phyloP scores from a whole-genome alignment of 2,113 vertebrate species.

The Cettia cetti region DNA sequence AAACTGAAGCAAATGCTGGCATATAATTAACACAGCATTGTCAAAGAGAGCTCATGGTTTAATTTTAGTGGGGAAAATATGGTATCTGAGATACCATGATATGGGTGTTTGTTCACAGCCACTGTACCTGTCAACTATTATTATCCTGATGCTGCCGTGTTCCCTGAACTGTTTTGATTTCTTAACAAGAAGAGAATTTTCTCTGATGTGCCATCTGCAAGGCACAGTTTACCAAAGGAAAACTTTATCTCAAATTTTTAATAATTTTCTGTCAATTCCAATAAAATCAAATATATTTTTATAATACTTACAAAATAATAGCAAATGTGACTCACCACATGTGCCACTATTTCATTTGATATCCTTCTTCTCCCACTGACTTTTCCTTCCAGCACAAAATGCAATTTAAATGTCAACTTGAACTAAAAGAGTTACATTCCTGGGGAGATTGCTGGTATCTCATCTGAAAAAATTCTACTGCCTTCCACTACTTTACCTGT shows the following conservation, averaged over 20 bases:
- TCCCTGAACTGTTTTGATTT: slow-evolving; percentile 58
- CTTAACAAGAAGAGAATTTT: slow-evolving; percentile 55
- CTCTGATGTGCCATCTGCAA: slow-evolving; percentile 61
- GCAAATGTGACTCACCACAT: slow-evolving; percentile 52
- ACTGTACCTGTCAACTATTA: slow-evolving; percentile 66
- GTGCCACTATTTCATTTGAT: slow-evolving; percentile 55
- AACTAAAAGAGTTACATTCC: slow-evolving; percentile 28
- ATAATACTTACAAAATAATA: slow-evolving; percentile 57
- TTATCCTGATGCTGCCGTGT: slow-evolving; percentile 52
- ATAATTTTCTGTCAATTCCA: slow-evolving; percentile 60
- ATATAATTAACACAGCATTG: slow-evolving; percentile 31
- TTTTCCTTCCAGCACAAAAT: slow-evolving; percentile 52
- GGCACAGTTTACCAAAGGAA: slow-evolving; percentile 24
- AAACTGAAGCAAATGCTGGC: not conserved
- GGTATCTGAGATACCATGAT: slow-evolving; percentile 56
- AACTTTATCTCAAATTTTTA: slow-evolving; percentile 42
- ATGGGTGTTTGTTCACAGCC: slow-evolving; percentile 62
- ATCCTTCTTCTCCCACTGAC: slow-evolving; percentile 52
- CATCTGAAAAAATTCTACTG: not conserved
- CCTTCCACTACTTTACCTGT: not conserved
- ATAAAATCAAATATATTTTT: slow-evolving; percentile 47
- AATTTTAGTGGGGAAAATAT: slow-evolving; percentile 63
- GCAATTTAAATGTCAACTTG: slow-evolving; percentile 57
- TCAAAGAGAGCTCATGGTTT: slow-evolving; percentile 43
- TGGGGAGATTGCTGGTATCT: not conserved